Conservation (phyloP, 2,113 vertebrate species). For the Muntiacus muntjak region DNA sequence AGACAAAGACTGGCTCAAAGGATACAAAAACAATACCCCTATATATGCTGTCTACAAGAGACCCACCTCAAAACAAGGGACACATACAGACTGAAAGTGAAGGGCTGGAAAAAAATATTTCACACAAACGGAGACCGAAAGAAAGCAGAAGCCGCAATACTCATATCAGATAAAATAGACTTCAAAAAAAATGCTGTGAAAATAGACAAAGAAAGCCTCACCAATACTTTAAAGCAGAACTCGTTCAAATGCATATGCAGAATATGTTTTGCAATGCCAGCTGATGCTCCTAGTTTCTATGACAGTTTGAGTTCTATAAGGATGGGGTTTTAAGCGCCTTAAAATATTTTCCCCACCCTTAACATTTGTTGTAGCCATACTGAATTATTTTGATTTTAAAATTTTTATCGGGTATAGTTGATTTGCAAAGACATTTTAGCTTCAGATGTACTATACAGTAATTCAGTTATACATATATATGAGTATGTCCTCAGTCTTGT, state of each 20-base stretch:
- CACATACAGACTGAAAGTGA: no score
- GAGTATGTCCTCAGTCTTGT: not conserved
- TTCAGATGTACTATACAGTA: not conserved
- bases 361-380: not conserved
- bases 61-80: no score
- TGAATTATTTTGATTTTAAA: not conserved
- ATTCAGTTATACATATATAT: not conserved
- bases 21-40: no score
- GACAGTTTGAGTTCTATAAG: not conserved
- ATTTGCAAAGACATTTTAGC: not conserved
- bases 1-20: no score
- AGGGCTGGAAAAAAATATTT: no score
- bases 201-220: not conserved
- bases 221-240: not conserved
- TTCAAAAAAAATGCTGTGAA: no score
- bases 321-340: not conserved
- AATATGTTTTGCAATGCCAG: slow-evolving; percentile 15
- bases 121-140: no score
- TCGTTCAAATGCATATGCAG: not conserved
- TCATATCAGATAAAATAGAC: no score
- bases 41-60: no score
- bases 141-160: no score
- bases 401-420: not conserved
- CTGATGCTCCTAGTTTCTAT: not conserved
- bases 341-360: not conserved